Conservation (phyloP, 2,113 vertebrate species). For the Cranoglanis bouderius region DNA sequence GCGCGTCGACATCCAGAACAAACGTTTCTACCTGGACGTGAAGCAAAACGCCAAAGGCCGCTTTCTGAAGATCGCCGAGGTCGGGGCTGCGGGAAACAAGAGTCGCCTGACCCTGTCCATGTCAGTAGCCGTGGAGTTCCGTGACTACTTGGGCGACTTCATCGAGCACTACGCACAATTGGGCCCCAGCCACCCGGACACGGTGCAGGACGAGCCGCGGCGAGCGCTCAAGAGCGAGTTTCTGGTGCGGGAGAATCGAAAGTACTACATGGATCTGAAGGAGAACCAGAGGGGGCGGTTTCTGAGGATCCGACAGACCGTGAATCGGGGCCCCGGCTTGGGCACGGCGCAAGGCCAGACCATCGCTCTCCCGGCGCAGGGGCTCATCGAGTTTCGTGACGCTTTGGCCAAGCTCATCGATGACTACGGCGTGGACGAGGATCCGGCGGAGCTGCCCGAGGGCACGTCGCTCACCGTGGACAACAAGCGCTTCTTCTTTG, state of each 20-base stretch:
- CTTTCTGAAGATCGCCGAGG: slow-evolving; percentile 96
- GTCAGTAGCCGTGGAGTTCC: slow-evolving; percentile 96
- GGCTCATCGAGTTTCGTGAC: slow-evolving; percentile 97
- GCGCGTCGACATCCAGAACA: slow-evolving; percentile 95
- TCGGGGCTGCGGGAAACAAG: slow-evolving; percentile 91
- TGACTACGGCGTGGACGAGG: slow-evolving; percentile 97
- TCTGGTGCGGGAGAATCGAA: slow-evolving; percentile 96
- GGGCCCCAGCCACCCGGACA: slow-evolving; percentile 92
- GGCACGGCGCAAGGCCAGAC: slow-evolving; percentile 97
- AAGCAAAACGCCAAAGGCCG: slow-evolving; percentile 97
- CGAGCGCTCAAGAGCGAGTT: slow-evolving; percentile 98
- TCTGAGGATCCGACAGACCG: slow-evolving; percentile 96
- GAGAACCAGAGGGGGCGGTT: slow-evolving; percentile 99
- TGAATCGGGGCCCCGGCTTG: slow-evolving; percentile 94
- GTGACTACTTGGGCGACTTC: slow-evolving; percentile 98
- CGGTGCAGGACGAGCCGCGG: slow-evolving; percentile 92
- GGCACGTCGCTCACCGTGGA: slow-evolving; percentile 98
- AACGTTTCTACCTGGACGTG: slow-evolving; percentile 95
- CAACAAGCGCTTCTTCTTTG: slow-evolving; percentile 99
- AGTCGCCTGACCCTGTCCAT: slow-evolving; percentile 94
- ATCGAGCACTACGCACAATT: slow-evolving; percentile 98
- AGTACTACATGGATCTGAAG: slow-evolving; percentile 99
- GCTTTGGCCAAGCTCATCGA: slow-evolving; percentile 97
- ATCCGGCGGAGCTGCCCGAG: slow-evolving; percentile 97
- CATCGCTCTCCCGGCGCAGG: slow-evolving; percentile 94